These are phyloP conservation scores for Neosilurus mollespiculum DNA, from an alignment of 2,797 vertebrate genomes.

Conservation along the genomic window DNA sequence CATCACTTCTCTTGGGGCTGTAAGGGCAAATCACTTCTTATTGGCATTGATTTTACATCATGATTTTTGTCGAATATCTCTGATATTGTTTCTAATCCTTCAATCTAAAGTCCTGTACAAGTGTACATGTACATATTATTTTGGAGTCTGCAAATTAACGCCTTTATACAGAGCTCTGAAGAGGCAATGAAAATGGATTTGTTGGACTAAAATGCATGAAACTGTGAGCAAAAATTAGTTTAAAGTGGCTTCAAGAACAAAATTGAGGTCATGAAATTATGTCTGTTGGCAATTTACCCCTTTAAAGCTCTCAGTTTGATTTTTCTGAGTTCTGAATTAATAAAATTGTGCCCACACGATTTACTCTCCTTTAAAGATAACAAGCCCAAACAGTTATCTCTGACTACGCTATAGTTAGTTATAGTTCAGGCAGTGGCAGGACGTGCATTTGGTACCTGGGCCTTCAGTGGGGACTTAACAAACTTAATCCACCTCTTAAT, in stretches of 20 bases:
- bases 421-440: too few species aligned
- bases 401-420: background rate
- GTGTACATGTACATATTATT: background rate
- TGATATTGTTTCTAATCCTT: background rate
- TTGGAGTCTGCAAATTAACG: conserved; percentile 15
- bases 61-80: background rate
- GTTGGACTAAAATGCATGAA: conserved; percentile 8
- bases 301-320: background rate
- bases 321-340: background rate
- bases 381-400: background rate
- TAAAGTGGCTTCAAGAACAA: conserved; percentile 7
- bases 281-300: background rate
- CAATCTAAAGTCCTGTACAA: background rate
- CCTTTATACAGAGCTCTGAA: conserved; percentile 10
- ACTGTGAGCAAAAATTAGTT: background rate
- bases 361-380: background rate
- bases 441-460: too few species aligned
- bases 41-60: background rate
- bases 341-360: background rate
- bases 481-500: too few species aligned
- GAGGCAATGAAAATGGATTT: background rate
- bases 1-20: background rate
- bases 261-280: conserved; percentile 14
- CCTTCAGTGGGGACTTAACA: too few species aligned
- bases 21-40: background rate